Evolutionary conservation across 2,797 vertebrate species (phyloP).

Genomic region (Notolepis coatsorum): DNA sequence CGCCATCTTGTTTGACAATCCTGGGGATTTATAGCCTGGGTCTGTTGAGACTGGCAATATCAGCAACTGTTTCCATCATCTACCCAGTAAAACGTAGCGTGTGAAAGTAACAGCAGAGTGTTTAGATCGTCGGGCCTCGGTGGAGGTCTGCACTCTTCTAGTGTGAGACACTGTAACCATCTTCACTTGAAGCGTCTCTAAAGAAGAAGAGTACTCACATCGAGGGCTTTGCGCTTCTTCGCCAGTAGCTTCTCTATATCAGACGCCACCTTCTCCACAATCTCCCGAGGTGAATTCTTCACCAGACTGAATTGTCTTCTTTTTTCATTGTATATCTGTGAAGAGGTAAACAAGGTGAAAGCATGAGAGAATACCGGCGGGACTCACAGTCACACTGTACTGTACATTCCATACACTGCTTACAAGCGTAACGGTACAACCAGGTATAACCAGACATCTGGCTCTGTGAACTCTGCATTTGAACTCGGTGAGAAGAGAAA

Average conservation of each 20-base stretch:
- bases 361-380: slow-evolving; percentile 7
- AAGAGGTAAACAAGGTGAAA: slow-evolving; percentile 35
- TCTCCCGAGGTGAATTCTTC: slow-evolving; percentile 91
- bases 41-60: too few relatives aligned
- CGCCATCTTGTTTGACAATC: too few relatives aligned
- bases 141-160: too few relatives aligned
- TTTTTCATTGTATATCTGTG: slow-evolving; percentile 95
- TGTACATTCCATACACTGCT: slow-evolving; percentile 27
- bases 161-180: neutral
- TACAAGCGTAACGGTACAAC: neutral
- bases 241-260: slow-evolving; percentile 96
- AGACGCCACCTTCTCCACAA: slow-evolving; percentile 95
- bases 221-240: slow-evolving; percentile 95
- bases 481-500: too few relatives aligned
- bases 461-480: neutral
- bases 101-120: too few relatives aligned
- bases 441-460: neutral
- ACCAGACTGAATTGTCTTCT: slow-evolving; percentile 91
- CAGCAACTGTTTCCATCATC: too few relatives aligned
- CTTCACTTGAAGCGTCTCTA: neutral
- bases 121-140: too few relatives aligned
- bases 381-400: neutral
- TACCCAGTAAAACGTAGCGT: too few relatives aligned
- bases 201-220: slow-evolving; percentile 72
- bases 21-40: too few relatives aligned